Conservation (phyloP, 2,797 vertebrate genomes). For the Schizopygopsis malacanthus region DNA sequence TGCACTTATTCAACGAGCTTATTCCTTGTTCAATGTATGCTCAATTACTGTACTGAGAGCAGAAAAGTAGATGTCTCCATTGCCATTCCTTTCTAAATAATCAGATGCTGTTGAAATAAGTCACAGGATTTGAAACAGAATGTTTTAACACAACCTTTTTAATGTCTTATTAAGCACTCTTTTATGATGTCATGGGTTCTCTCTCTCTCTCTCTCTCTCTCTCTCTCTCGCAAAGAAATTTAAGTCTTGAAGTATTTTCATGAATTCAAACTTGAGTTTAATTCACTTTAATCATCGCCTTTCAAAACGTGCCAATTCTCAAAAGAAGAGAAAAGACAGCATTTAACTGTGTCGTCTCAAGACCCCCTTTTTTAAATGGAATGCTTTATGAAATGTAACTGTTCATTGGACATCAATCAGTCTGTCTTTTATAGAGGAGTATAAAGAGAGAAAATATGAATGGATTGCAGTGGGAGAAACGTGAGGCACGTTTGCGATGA, state of each 20-base stretch:
- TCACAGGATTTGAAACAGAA: background rate
- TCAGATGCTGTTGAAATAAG: background rate
- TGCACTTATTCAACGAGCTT: background rate
- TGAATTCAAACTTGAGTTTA: slow-evolving; percentile 57
- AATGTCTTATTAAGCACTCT: slow-evolving; percentile 12
- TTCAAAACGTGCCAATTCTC: slow-evolving; percentile 56
- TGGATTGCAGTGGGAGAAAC: slow-evolving; percentile 19
- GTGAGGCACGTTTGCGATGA: slow-evolving; percentile 22
- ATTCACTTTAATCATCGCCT: slow-evolving; percentile 62
- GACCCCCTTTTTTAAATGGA: slow-evolving; percentile 45
- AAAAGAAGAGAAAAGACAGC: slow-evolving; percentile 47
- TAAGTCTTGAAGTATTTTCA: slow-evolving; percentile 46
- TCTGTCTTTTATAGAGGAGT: slow-evolving; percentile 42
- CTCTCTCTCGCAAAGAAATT: background rate
- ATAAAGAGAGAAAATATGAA: slow-evolving; percentile 32
- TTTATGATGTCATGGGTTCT: background rate
- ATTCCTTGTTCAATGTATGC: background rate
- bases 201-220: slow-evolving; percentile 13
- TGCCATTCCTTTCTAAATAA: background rate
- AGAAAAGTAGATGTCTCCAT: slow-evolving; percentile 2
- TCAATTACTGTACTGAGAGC: background rate
- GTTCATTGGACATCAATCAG: slow-evolving; percentile 55
- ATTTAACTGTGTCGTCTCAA: slow-evolving; percentile 49
- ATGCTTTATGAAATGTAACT: slow-evolving; percentile 53
- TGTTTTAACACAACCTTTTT: background rate